A percentile compares a stretch with the other conserved stretches of the same genome.
These are phyloP conservation scores for Apis dorsata DNA, from an alignment of 1,140 invertebrate genomes.

Conservation along the genomic window DNA sequence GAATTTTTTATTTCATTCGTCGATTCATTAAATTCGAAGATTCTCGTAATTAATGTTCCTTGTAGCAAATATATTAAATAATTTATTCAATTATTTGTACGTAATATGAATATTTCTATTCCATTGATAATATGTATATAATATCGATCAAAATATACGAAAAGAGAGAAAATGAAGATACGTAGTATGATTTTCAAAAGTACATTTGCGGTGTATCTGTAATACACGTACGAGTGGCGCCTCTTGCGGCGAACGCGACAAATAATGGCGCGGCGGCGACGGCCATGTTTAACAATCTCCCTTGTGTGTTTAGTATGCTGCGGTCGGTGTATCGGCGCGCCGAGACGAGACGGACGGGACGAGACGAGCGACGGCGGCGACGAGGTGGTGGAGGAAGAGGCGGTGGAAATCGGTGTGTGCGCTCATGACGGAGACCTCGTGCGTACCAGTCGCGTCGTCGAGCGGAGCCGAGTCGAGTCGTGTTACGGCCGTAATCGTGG, in stretches of 20 bases:
- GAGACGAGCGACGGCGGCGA: constrained; percentile 44
- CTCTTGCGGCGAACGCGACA: constrained; percentile 44
- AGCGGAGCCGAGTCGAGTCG: constrained; percentile 54
- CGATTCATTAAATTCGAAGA: background rate
- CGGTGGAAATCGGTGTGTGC: constrained; percentile 54
- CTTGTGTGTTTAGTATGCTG: constrained; percentile 72
- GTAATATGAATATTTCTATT: background rate
- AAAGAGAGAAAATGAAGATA: background rate
- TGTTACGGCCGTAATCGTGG: constrained; percentile 32
- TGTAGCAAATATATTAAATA: background rate
- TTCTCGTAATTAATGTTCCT: background rate
- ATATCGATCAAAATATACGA: background rate
- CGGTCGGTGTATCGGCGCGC: constrained; percentile 68
- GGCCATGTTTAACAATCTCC: constrained; percentile 70
- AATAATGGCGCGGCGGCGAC: constrained; percentile 45
- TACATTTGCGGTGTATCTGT: too few species aligned
- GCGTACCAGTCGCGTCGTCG: constrained; percentile 64
- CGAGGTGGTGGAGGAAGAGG: constrained; percentile 33
- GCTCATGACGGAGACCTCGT: constrained; percentile 66
- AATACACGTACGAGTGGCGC: constrained; percentile 43
- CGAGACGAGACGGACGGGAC: constrained; percentile 54
- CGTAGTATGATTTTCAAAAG: constrained; percentile 1
- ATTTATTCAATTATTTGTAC: background rate
- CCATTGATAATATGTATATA: background rate
- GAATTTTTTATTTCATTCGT: background rate